phyloP scores from a whole-genome alignment of 2,888 invertebrate genomes.

The Stenodera caucasica region DNA sequence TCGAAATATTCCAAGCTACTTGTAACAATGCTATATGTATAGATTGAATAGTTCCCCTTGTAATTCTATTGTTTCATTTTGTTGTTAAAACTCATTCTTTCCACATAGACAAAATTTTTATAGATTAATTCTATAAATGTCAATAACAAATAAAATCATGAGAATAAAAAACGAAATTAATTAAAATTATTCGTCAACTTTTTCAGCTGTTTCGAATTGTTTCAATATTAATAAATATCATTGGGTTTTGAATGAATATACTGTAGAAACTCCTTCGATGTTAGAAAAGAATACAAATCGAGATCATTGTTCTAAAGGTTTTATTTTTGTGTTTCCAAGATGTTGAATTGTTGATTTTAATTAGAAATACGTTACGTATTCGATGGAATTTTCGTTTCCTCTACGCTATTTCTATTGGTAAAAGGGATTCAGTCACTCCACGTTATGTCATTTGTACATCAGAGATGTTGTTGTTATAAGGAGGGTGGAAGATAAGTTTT shows the following conservation, averaged over 20 bases:
- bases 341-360: neutral
- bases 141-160: neutral
- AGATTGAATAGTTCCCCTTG: neutral
- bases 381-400: neutral
- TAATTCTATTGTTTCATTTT: neutral
- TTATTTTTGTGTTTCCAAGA: neutral
- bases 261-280: too few species aligned
- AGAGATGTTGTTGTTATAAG: neutral
- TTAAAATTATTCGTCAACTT: neutral
- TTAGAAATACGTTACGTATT: neutral
- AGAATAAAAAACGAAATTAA: neutral
- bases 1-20: neutral
- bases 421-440: slow-evolving; percentile 1
- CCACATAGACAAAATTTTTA: neutral
- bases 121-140: neutral
- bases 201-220: neutral
- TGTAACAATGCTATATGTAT: neutral
- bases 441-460: neutral
- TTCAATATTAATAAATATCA: neutral
- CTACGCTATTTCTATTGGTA: neutral
- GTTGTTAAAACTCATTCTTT: neutral
- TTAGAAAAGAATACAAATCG: neutral
- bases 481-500: slow-evolving; percentile 5
- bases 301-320: neutral
- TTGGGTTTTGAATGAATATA: too few species aligned